Percentiles rank a stretch among this genome's conserved stretches.
phyloP scores from a whole-genome alignment of 2,113 vertebrate genomes.

The Zapornia atra region DNA sequence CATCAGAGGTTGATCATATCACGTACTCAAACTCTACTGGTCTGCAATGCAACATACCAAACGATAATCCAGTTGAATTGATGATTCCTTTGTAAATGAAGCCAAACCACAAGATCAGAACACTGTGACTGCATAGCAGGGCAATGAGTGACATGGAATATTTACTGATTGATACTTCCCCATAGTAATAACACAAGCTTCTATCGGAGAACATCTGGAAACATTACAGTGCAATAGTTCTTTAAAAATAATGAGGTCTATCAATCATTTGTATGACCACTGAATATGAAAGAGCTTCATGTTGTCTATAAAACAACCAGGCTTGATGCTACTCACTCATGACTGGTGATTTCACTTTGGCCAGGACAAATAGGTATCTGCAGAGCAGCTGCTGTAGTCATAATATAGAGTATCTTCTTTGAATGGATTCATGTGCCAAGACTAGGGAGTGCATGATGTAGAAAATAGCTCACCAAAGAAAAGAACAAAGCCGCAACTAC shows the following conservation, averaged over 20 bases:
- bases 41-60: not conserved
- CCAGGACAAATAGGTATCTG: constrained; percentile 55
- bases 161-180: constrained; percentile 55
- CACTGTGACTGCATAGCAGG: not conserved
- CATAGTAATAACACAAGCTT: constrained; percentile 4
- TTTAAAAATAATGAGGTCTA: constrained; percentile 61
- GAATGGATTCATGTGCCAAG: constrained; percentile 60
- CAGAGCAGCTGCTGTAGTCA: constrained; percentile 64
- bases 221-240: constrained; percentile 25
- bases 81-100: constrained; percentile 33
- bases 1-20: not conserved
- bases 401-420: constrained; percentile 34
- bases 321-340: constrained; percentile 10
- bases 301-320: constrained; percentile 51
- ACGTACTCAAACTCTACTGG: not conserved
- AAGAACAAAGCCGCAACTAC: constrained; percentile 73
- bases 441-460: not conserved
- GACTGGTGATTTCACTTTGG: constrained; percentile 59
- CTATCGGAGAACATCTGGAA: constrained; percentile 65
- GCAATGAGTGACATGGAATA: constrained; percentile 37
- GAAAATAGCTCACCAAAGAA: constrained; percentile 69
- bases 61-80: not conserved
- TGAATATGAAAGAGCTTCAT: constrained; percentile 45
- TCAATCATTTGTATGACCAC: constrained; percentile 49
- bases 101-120: constrained; percentile 55